A percentile compares a stretch with the other conserved stretches of the same genome.
Evolutionary conservation across 2,888 invertebrate genomes (phyloP).

Genomic region (Mythimna pallens): DNA sequence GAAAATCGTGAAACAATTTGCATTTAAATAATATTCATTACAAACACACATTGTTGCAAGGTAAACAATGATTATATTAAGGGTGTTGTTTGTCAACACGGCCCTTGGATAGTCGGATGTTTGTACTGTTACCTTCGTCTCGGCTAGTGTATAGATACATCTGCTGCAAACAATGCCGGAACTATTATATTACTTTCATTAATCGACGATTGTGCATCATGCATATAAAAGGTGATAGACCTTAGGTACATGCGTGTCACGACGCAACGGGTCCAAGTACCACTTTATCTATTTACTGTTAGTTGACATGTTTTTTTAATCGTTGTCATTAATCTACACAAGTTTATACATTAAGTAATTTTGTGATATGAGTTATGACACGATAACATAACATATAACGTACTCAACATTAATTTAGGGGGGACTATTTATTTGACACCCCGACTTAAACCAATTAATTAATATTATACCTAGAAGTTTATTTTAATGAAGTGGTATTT

Average conservation of each 20-base stretch:
- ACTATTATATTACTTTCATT: slow-evolving; percentile 58
- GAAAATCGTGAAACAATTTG: slow-evolving; percentile 75
- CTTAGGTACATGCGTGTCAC: background rate
- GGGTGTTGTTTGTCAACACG: slow-evolving; percentile 84
- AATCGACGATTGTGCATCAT: slow-evolving; percentile 17
- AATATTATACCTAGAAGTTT: slow-evolving; percentile 4
- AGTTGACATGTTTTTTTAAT: slow-evolving; percentile 44
- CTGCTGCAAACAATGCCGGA: slow-evolving; percentile 54
- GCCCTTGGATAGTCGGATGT: slow-evolving; percentile 76
- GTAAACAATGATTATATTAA: slow-evolving; percentile 83
- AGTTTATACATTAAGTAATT: slow-evolving; percentile 43
- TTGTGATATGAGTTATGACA: slow-evolving; percentile 37
- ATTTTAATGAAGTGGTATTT: slow-evolving; percentile 36
- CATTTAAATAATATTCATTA: slow-evolving; percentile 79
- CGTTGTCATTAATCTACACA: slow-evolving; percentile 48
- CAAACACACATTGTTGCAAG: slow-evolving; percentile 80
- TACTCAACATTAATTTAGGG: slow-evolving; percentile 24
- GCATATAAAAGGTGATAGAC: slow-evolving; percentile 28
- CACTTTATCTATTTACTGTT: slow-evolving; percentile 39
- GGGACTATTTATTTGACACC: slow-evolving; percentile 10
- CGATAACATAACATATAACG: slow-evolving; percentile 24
- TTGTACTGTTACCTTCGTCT: slow-evolving; percentile 63
- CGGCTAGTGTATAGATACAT: slow-evolving; percentile 57
- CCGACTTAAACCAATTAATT: slow-evolving; percentile 17
- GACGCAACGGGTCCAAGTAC: slow-evolving; percentile 2